phyloP scores from a whole-genome alignment of 2,888 invertebrate species.

The Diaphora mendica region DNA sequence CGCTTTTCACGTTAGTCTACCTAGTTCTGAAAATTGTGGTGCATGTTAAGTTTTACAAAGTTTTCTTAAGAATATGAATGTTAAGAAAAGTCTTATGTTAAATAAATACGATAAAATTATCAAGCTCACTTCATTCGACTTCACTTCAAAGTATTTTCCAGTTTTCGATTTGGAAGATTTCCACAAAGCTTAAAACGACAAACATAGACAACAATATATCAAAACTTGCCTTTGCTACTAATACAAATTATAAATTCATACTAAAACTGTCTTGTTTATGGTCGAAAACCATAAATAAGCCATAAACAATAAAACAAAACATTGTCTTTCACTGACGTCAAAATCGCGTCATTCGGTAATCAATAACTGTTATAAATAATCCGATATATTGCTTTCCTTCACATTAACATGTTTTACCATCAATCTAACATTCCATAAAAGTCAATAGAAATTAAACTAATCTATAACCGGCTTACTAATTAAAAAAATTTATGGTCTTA shows the following conservation, averaged over 20 bases:
- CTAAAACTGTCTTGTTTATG: background rate
- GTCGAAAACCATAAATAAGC: conserved; percentile 6
- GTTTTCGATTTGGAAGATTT: background rate
- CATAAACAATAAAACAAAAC: conserved; percentile 5
- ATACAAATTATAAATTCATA: background rate
- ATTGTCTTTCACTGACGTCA: conserved; percentile 23
- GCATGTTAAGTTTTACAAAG: background rate
- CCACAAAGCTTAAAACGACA: background rate
- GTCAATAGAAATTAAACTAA: conserved; percentile 41
- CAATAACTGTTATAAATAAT: conserved; percentile 16
- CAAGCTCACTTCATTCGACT: background rate
- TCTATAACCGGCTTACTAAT: conserved; percentile 36
- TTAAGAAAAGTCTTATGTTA: background rate
- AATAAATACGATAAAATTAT: background rate
- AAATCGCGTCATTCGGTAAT: conserved; percentile 26
- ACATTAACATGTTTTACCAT: conserved; percentile 26
- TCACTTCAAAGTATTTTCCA: background rate
- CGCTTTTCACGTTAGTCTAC: background rate
- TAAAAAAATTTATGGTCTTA: conserved; percentile 45
- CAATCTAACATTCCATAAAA: conserved; percentile 45
- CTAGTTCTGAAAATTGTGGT: background rate
- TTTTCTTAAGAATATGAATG: background rate
- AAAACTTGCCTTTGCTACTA: background rate
- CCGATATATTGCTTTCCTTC: conserved; percentile 13
- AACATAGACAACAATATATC: background rate